Percentiles rank a stretch among this genome's conserved stretches.
phyloP scores from a whole-genome alignment of 1,140 invertebrate species.

The Drosophila persimilis region DNA sequence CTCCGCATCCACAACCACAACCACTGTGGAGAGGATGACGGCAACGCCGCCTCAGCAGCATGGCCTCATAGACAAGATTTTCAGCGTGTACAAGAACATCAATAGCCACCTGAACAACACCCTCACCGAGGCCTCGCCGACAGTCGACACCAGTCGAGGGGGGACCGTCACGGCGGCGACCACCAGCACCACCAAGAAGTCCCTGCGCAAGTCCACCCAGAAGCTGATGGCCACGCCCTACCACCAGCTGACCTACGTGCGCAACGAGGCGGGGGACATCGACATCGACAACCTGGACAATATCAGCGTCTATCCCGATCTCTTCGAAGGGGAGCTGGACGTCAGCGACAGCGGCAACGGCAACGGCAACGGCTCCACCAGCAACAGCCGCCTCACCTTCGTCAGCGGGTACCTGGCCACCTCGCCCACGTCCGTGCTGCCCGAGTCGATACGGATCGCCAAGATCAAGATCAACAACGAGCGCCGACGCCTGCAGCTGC shows the following conservation, averaged over 20 bases:
- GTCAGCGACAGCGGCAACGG: constrained; percentile 28
- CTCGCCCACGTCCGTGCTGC: constrained; percentile 65
- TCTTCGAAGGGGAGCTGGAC: constrained; percentile 50
- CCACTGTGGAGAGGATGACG: not conserved
- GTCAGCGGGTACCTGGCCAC: constrained; percentile 73
- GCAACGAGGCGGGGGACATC: constrained; percentile 74
- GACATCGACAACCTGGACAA: constrained; percentile 80
- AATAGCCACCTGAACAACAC: constrained; percentile 63
- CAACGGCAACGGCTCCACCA: constrained; percentile 25
- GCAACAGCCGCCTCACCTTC: constrained; percentile 62
- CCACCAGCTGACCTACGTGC: constrained; percentile 71
- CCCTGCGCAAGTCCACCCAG: constrained; percentile 65
- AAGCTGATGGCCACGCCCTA: constrained; percentile 73
- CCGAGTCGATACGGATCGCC: constrained; percentile 74
- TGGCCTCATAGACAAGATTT: constrained; percentile 46
- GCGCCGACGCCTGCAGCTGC: constrained; percentile 50
- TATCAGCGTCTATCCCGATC: constrained; percentile 77
- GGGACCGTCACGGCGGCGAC: constrained; percentile 34
- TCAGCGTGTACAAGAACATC: constrained; percentile 70
- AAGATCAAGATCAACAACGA: constrained; percentile 74
- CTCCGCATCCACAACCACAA: constrained; percentile 3
- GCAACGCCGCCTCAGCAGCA: constrained; percentile 50
- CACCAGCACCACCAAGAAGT: constrained; percentile 49
- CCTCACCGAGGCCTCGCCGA: constrained; percentile 48
- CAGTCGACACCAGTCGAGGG: constrained; percentile 22